Evolutionary conservation across 2,113 vertebrate species (phyloP), one percentile per base, ranked within the genome.

Genomic region (Agapornis roseicollis): DNA sequence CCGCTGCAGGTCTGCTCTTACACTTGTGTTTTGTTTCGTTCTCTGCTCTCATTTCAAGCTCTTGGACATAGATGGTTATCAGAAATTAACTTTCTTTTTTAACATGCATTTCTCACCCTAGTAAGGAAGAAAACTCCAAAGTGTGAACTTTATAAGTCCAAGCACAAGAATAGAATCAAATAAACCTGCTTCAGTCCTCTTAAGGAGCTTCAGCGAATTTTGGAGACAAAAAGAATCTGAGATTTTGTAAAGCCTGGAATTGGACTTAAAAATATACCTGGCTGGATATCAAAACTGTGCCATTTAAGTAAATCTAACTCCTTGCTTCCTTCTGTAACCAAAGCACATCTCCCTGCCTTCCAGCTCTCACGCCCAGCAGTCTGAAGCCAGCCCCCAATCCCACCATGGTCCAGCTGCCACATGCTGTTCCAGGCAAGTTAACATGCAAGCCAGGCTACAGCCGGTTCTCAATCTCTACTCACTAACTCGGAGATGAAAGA

Each of bases 401-500:
- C 37, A 46, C 79, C 66, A 5, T 1, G 3, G 56, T 44, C n/a
- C 72, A 85, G 69, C 70, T 88, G 72, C 53, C 6, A 0, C 31
- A 64, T 50, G 44, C 78, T 39, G 29, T 22, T 90, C 31, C 6
- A 19, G 53, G 71, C 61, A 53, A 81, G 72, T 92, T 88, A 81
- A 46, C 84, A 93, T 80, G 76, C 89, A 86, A 83, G 71, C 89
- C 82, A 85, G 87, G 72, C 87, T 81, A 31, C 53, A 80, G 63
- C 37, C 81, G 27, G 44, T 91, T 70, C 73, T 58, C 22, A 6
- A 29, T 35, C 80, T 78, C 88, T 46, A 2, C 55, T 72, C 39
- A 33, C 68, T 60, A 23, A 91, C 63, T 73, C 50, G 31, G 80
- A 96, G 82, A 88, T 63, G 49, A 88, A 95, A 96, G 72, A 66